A percentile compares a stretch with the other conserved stretches of the same genome.
These are phyloP conservation scores for Bombus huntii DNA, from an alignment of 1,140 invertebrate genomes.

Conservation along the genomic window DNA sequence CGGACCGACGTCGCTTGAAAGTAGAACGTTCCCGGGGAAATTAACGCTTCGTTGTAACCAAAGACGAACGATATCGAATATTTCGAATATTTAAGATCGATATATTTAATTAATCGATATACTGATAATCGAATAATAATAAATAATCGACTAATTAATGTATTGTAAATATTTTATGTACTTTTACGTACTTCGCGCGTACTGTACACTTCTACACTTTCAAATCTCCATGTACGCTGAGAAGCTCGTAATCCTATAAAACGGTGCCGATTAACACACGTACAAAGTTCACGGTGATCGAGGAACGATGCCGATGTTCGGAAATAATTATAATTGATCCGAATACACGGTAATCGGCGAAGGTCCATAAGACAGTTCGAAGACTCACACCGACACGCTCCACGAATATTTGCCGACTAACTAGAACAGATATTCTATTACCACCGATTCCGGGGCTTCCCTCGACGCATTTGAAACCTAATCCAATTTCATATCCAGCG, in stretches of 20 bases:
- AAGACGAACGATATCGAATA: constrained; percentile 12
- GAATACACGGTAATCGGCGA: constrained; percentile 16
- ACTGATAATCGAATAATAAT: no score
- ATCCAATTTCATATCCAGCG: constrained; percentile 74
- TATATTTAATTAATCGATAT: no score
- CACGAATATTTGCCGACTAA: constrained; percentile 39
- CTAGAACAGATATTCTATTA: constrained; percentile 68
- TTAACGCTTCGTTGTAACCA: constrained; percentile 7
- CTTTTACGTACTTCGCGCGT: neutral
- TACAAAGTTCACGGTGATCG: neutral
- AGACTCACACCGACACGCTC: constrained; percentile 42
- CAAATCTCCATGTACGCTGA: neutral
- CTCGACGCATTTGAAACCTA: constrained; percentile 75
- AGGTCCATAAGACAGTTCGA: constrained; percentile 57
- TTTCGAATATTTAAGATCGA: neutral
- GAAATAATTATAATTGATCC: constrained; percentile 51
- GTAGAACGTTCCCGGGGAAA: constrained; percentile 21
- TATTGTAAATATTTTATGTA: no score
- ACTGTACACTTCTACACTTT: neutral
- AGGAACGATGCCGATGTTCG: constrained; percentile 8
- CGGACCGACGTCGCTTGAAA: constrained; percentile 11
- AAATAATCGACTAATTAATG: no score
- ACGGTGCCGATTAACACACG: neutral
- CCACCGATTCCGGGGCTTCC: constrained; percentile 68
- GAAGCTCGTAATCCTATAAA: neutral